Base-by-base conservation (phyloP, 2,888 invertebrate species). In the Hydrotaea diabolus region DNA sequence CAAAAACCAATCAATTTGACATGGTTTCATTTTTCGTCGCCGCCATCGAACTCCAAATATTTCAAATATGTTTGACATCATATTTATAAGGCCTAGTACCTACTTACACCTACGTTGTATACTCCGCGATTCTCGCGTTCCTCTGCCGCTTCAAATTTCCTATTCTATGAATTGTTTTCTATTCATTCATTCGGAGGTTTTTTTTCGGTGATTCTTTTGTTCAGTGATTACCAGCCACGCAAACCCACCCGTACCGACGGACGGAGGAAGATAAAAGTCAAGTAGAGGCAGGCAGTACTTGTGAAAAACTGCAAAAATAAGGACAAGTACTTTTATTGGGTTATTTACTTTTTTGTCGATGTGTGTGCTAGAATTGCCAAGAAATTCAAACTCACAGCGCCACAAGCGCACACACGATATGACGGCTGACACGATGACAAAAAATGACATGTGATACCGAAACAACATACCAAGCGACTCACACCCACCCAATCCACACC, bases 21-120 rank as follows among this genome's bases (percentile, higher is more conserved):
- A 90, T 89, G 89, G 88, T 89, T 89, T 90, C 87, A 31, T 88
- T 88, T 88, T 74, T 79, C 23, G 15, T 39, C 64, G 55, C 57
- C 36, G 55, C 66, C 36, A 36, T 43, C 21, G 9, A 66, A 21
- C 39, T 19, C 66, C 66, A 66, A 43, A 43, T 31, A 31, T 31
- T 31, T 31, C 31, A 31, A 31, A 31, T 31, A 31, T 31, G 7
- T 31, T 31, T 31, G 31, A 31, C 21, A 66, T 15, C 23, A 49
- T 49, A 49, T n/a, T 4, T n/a, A 15, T 49, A n/a, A 49, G 49
- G n/a, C 15, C n/a, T 49, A 13, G 49, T n/a, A 13, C 49, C 39
- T 39, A 39, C 4, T 7, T 31, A 31, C 31, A 31, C 31, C 31
- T 31, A 2, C 31, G 31, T 31, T 43, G 13, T 13, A 43, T 9